Conservation (phyloP, 1,140 invertebrate genomes). For the Drosophila subpulchrella region DNA sequence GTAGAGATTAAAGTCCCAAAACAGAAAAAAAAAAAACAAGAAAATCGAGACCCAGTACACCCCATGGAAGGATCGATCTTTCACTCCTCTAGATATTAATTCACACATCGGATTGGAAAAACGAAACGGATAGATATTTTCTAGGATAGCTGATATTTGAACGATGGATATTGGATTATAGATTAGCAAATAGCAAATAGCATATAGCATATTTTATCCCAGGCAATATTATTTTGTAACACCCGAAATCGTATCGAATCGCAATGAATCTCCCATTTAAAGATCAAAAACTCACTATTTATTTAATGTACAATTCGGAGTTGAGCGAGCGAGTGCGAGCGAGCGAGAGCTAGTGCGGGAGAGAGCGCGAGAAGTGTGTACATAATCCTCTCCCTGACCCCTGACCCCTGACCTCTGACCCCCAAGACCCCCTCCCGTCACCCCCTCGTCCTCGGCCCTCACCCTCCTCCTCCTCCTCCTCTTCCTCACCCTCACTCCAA, state of each 20-base stretch:
- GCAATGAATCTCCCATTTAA: constrained; percentile 24
- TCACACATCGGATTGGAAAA: constrained; percentile 22
- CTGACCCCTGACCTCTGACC: neutral
- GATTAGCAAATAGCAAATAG: constrained; percentile 42
- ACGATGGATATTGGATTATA: constrained; percentile 20
- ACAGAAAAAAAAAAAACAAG: neutral
- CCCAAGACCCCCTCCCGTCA: neutral
- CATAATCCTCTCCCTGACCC: constrained; percentile 28
- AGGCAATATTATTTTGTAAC: constrained; percentile 47
- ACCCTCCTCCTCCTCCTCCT: neutral
- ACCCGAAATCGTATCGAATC: constrained; percentile 28
- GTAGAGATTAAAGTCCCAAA: constrained; percentile 10
- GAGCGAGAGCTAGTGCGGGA: constrained; percentile 10
- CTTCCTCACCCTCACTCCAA: constrained; percentile 6
- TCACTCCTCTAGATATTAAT: constrained; percentile 7
- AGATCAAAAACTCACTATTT: constrained; percentile 27
- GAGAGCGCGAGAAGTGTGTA: constrained; percentile 37
- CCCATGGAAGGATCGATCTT: neutral
- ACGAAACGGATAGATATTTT: constrained; percentile 28
- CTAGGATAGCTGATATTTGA: constrained; percentile 27
- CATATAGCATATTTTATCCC: constrained; percentile 17
- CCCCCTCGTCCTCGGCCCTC: neutral
- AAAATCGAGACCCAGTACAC: neutral
- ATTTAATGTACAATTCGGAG: constrained; percentile 31
- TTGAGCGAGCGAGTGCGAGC: constrained; percentile 1